Evolutionary conservation across 2,113 vertebrate species (phyloP), one percentile per base, ranked within the genome.

Genomic region (Corythaeola cristata): DNA sequence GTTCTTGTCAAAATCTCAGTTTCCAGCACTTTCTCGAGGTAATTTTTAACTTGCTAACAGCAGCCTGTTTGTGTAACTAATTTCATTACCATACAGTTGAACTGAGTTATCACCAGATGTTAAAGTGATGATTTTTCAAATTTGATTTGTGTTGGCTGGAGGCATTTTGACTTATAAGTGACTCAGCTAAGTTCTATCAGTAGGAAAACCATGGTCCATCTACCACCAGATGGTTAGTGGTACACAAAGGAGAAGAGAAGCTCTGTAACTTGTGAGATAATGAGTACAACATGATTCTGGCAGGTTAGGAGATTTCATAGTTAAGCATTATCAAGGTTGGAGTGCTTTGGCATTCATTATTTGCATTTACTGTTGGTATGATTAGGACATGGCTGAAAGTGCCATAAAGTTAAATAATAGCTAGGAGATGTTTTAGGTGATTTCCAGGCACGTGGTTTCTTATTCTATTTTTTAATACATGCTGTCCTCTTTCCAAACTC

Each of bases 11-110:
- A 62, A 79, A 82, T 24, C 14, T 4, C 23, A 76, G 24, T 86
- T 88, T 83, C 33, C 44, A 89, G 52, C 45, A 79, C 16, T 53
- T 90, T 90, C 52, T 77, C 20, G 15, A 90, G 23, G 53, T 32
- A 84, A 26, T 86, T 87, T 66, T 23, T 45, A 86, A 86, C 41
- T 67, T 78, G 47, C 18, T 69, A 93, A 67, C 63, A 82, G 72
- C 62, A 89, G 58, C 45, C 32, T 91, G 45, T 75, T 90, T 90
- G 88, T 45, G 69, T 56, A 77, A 94, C 27, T 95, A 45, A 91
- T 94, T 96, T 63, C 11, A 93, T 94, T 81, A 92, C 21, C 39
- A 47, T 17, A 96, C 69, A 93, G 83, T 62, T 82, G 86, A 97
- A 77, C 47, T 90, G 85, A 93, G 41, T 86, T 88, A 93, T 45